Percentiles rank a stretch among this genome's conserved stretches.
phyloP scores from a whole-genome alignment of 2,797 vertebrate genomes.

The Serranus cabrilla region DNA sequence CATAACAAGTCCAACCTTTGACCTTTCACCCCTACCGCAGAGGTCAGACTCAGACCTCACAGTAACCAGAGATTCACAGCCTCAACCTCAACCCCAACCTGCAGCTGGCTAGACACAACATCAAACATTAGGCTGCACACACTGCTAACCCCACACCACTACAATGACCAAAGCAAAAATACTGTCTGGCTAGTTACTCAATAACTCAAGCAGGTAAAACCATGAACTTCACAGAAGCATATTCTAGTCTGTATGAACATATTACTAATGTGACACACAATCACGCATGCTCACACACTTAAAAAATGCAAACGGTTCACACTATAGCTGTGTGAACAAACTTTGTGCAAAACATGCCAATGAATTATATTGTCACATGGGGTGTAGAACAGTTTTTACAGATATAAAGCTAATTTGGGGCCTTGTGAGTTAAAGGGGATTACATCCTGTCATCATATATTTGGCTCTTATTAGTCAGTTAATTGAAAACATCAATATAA shows the following conservation, averaged over 20 bases:
- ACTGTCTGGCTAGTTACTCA: conserved; percentile 5
- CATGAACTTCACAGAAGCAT: not conserved
- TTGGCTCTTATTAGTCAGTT: conserved; percentile 27
- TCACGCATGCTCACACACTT: too few species aligned
- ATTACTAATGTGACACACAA: too few species aligned
- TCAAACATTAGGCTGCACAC: conserved; percentile 60
- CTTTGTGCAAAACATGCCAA: too few species aligned
- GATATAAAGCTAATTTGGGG: conserved; percentile 9
- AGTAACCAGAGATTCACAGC: conserved; percentile 79
- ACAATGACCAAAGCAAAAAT: conserved; percentile 16
- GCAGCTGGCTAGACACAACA: conserved; percentile 78
- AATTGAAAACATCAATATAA: conserved; percentile 22
- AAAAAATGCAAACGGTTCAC: too few species aligned
- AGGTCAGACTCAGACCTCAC: conserved; percentile 71
- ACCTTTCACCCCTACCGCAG: conserved; percentile 60
- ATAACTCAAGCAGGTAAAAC: too few species aligned
- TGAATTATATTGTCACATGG: not conserved
- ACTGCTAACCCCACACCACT: conserved; percentile 37
- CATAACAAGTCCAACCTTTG: conserved; percentile 78
- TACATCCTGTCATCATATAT: conserved; percentile 13
- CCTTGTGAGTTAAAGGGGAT: not conserved
- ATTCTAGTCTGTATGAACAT: not conserved
- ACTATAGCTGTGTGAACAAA: too few species aligned
- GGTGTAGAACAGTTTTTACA: not conserved
- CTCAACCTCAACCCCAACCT: conserved; percentile 70